Percentiles rank a stretch among this genome's conserved stretches.
Evolutionary conservation across 64 coral and sea anemone genomes (phyloP).

Genomic region (Montipora capricornis): DNA sequence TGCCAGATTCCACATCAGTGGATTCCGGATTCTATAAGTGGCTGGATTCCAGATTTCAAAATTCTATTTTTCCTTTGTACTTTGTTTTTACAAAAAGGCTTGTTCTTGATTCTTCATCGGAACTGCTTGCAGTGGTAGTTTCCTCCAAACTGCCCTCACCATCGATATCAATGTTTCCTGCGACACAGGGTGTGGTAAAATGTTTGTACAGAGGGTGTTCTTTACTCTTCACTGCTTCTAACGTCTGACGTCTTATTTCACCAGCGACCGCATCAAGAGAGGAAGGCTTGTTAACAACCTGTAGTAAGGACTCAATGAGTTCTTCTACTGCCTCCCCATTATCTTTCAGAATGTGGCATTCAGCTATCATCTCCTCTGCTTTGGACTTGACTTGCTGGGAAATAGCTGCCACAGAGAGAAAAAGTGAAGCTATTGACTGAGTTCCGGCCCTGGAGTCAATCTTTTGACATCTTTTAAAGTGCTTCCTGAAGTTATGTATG

Average conservation of each 20-base stretch:
- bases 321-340: conserved; percentile 3
- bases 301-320: conserved; percentile 14
- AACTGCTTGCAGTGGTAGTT: not conserved
- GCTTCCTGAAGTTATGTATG: conserved; percentile 64
- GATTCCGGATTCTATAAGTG: not conserved
- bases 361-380: conserved; percentile 42
- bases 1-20: not conserved
- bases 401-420: conserved; percentile 56
- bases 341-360: not conserved
- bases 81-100: conserved; percentile 14
- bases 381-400: conserved; percentile 41
- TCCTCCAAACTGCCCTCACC: not conserved
- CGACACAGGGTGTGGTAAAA: conserved; percentile 30
- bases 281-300: conserved; percentile 33
- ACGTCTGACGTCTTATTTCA: not conserved
- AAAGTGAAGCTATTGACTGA: conserved; percentile 50
- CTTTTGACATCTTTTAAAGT: conserved; percentile 58
- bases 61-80: conserved; percentile 31
- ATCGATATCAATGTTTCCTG: not conserved
- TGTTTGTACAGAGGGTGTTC: conserved; percentile 13
- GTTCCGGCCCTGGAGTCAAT: conserved; percentile 4
- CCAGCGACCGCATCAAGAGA: not conserved
- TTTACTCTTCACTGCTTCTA: not conserved
- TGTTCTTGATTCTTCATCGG: conserved; percentile 9
- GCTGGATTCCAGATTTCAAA: conserved; percentile 17